Percentiles rank a stretch among this genome's conserved stretches.
Evolutionary conservation across 2,113 vertebrate species (phyloP).

Genomic region (Gymnogyps californianus): DNA sequence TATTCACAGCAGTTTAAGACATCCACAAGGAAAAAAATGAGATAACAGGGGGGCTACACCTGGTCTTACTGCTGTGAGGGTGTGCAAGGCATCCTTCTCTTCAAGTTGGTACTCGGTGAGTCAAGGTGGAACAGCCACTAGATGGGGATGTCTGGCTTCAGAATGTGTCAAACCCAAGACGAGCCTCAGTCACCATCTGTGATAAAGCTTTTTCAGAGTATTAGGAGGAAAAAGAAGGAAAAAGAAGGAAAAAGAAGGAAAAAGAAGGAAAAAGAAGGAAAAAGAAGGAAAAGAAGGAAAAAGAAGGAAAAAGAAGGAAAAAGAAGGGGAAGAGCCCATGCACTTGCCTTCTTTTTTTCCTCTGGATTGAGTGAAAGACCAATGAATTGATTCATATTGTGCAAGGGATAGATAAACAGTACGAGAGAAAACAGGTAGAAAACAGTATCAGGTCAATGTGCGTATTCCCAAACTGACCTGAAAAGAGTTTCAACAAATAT

Average conservation of each 20-base stretch:
- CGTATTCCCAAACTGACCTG: not conserved
- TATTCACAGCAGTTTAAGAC: not conserved
- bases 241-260: too few species aligned
- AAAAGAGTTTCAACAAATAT: not conserved
- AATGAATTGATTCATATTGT: not conserved
- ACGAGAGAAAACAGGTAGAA: not conserved
- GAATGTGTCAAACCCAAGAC: not conserved
- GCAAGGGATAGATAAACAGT: not conserved
- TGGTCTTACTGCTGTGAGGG: not conserved
- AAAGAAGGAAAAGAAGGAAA: too few species aligned
- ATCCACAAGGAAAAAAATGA: not conserved
- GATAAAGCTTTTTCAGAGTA: not conserved
- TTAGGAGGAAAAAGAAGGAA: not conserved
- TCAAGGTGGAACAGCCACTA: constrained; percentile 39
- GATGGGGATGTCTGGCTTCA: constrained; percentile 62
- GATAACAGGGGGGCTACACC: not conserved
- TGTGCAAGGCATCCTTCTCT: not conserved
- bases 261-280: not conserved
- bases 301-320: too few species aligned
- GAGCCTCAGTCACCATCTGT: not conserved
- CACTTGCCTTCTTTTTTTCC: not conserved
- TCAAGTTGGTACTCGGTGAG: not conserved
- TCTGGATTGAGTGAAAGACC: not conserved
- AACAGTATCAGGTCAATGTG: not conserved
- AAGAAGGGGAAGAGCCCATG: too few species aligned